phyloP scores from a whole-genome alignment of 1,140 invertebrate species.

The Coptotermes formosanus region DNA sequence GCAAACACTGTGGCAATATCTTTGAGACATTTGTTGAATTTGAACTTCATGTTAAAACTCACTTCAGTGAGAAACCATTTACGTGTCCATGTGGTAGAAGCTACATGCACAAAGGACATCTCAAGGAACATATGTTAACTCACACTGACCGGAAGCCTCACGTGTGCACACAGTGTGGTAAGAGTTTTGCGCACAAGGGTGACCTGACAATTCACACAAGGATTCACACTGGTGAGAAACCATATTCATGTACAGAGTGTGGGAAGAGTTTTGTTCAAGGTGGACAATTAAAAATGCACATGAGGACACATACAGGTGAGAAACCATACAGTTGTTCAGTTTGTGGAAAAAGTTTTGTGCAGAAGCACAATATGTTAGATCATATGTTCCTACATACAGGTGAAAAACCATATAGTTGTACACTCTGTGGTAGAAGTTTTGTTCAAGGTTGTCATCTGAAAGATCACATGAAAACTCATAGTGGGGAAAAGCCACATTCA shows the following conservation, averaged over 20 bases:
- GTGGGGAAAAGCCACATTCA: conserved; percentile 57
- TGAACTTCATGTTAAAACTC: conserved; percentile 56
- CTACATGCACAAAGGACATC: conserved; percentile 51
- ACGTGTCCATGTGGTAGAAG: conserved; percentile 56
- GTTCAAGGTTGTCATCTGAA: conserved; percentile 54
- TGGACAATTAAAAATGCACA: conserved; percentile 47
- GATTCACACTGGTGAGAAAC: conserved; percentile 72
- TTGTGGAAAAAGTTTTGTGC: conserved; percentile 18
- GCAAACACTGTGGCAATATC: conserved; percentile 61
- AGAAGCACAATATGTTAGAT: background rate
- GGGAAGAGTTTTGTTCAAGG: conserved; percentile 55
- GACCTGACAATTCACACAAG: conserved; percentile 67
- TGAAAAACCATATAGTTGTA: conserved; percentile 63
- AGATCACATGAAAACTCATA: conserved; percentile 54
- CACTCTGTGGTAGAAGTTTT: conserved; percentile 61
- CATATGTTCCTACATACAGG: conserved; percentile 55
- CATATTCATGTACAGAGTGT: conserved; percentile 56
- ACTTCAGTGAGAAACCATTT: conserved; percentile 58
- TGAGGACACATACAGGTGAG: conserved; percentile 49
- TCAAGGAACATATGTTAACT: conserved; percentile 51
- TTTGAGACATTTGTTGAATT: conserved; percentile 61
- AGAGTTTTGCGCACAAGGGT: conserved; percentile 65
- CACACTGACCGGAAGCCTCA: conserved; percentile 63
- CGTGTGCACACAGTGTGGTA: conserved; percentile 63
- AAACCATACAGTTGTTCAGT: conserved; percentile 29